These are phyloP conservation scores for Colossoma macropomum DNA, from an alignment of 2,113 vertebrate genomes.

Conservation along the genomic window DNA sequence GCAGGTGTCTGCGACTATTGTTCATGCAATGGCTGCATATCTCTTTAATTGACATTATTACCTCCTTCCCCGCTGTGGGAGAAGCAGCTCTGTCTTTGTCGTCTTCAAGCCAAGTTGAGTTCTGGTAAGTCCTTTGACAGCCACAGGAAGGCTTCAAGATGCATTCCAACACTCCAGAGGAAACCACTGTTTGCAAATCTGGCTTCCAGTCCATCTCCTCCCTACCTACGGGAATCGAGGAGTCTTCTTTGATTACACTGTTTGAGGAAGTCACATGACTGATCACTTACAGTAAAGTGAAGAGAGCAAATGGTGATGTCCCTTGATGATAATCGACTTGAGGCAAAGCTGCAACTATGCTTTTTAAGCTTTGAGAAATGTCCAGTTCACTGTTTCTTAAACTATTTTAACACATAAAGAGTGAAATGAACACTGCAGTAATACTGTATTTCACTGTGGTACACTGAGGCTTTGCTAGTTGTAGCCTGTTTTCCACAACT, in stretches of 20 bases:
- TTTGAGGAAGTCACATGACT: background rate
- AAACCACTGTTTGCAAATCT: background rate
- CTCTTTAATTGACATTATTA: too few species aligned
- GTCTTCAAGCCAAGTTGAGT: too few species aligned
- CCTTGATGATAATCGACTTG: background rate
- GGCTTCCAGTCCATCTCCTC: background rate
- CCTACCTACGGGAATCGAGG: conserved; percentile 16
- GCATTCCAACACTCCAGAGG: background rate
- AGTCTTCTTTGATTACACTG: background rate
- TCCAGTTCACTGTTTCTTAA: too few species aligned
- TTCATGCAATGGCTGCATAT: too few species aligned
- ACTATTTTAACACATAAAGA: too few species aligned
- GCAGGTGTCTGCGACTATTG: too few species aligned
- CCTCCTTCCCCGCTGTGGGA: too few species aligned
- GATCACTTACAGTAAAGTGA: background rate
- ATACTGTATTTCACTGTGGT: too few species aligned
- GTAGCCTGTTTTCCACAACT: too few species aligned
- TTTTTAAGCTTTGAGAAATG: background rate
- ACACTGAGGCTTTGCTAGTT: too few species aligned
- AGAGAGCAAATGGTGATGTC: background rate
- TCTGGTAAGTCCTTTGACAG: conserved; percentile 24
- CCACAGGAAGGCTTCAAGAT: conserved; percentile 9
- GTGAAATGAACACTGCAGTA: too few species aligned
- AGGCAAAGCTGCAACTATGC: background rate
- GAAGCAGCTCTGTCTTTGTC: background rate